These are phyloP conservation scores for Chrysotoxum bicinctum DNA, from an alignment of 2,888 invertebrate genomes.

Conservation along the genomic window DNA sequence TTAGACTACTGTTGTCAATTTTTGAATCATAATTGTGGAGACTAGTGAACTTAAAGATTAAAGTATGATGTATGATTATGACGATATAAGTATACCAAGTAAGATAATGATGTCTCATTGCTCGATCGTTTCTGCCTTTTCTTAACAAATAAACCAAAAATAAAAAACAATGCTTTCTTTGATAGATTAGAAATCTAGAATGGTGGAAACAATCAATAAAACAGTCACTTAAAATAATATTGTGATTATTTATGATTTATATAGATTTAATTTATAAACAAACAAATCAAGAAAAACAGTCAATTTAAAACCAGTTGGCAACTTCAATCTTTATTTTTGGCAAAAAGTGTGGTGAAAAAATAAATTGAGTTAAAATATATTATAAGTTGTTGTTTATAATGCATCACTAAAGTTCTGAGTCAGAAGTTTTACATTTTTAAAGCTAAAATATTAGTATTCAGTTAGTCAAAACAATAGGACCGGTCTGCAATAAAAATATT, in stretches of 20 bases:
- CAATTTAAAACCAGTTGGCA: not conserved
- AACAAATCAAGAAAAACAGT: not conserved
- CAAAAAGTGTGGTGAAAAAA: not conserved
- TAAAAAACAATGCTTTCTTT: too few relatives aligned
- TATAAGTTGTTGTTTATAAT: not conserved
- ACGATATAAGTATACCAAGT: too few relatives aligned
- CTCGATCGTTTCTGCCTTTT: too few relatives aligned
- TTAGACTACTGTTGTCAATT: too few relatives aligned
- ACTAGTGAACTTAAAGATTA: too few relatives aligned
- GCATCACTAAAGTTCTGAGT: not conserved
- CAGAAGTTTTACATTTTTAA: not conserved
- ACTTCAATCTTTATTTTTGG: not conserved
- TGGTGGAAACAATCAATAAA: not conserved
- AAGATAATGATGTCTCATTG: too few relatives aligned
- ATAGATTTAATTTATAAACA: not conserved
- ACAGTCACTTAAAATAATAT: not conserved
- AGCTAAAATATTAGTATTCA: not conserved
- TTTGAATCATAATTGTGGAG: too few relatives aligned
- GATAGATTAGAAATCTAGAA: too few relatives aligned
- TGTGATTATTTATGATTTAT: not conserved
- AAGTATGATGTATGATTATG: too few relatives aligned
- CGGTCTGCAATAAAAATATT: not conserved
- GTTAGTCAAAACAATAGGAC: slow-evolving; percentile 3
- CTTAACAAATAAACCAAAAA: too few relatives aligned
- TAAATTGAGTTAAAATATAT: not conserved